A percentile compares a stretch with the other conserved stretches of the same genome.
Evolutionary conservation across 2,797 vertebrate genomes (phyloP).

Genomic region (Pantherophis alleghaniensis): DNA sequence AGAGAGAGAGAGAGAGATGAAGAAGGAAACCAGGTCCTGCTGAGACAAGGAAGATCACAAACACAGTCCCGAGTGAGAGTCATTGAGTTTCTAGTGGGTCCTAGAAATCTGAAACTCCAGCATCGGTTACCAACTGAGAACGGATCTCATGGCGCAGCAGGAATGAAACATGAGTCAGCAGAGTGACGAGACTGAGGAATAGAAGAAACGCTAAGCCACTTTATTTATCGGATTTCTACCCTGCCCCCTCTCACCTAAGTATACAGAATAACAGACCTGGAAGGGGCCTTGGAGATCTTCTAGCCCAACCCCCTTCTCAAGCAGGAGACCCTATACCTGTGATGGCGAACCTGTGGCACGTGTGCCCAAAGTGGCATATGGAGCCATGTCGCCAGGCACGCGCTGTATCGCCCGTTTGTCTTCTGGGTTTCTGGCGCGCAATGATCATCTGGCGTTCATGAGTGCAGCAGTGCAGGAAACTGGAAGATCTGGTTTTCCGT

Average conservation of each 20-base stretch:
- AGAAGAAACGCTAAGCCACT: background rate
- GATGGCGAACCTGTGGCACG: too few relatives aligned
- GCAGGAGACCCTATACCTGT: background rate
- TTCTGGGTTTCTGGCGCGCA: too few relatives aligned
- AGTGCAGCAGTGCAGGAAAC: too few relatives aligned
- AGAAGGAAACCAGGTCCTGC: constrained; percentile 5
- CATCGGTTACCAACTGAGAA: background rate
- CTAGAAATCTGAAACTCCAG: background rate
- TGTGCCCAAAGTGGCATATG: too few relatives aligned
- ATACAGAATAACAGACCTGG: background rate
- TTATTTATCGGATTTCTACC: background rate
- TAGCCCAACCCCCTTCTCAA: background rate
- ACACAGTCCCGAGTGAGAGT: background rate
- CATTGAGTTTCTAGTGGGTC: constrained; percentile 9
- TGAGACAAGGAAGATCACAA: constrained; percentile 20
- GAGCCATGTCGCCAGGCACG: too few relatives aligned
- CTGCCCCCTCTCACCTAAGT: background rate
- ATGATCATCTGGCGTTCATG: too few relatives aligned
- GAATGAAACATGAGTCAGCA: background rate
- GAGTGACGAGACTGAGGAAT: background rate
- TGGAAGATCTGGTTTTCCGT: too few relatives aligned
- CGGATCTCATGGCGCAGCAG: background rate
- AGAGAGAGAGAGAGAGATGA: background rate
- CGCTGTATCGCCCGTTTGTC: too few relatives aligned
- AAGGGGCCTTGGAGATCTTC: background rate